A percentile compares a stretch with the other conserved stretches of the same genome.
Evolutionary conservation across 2,113 vertebrate species (phyloP).

Genomic region (Jaculus jaculus): DNA sequence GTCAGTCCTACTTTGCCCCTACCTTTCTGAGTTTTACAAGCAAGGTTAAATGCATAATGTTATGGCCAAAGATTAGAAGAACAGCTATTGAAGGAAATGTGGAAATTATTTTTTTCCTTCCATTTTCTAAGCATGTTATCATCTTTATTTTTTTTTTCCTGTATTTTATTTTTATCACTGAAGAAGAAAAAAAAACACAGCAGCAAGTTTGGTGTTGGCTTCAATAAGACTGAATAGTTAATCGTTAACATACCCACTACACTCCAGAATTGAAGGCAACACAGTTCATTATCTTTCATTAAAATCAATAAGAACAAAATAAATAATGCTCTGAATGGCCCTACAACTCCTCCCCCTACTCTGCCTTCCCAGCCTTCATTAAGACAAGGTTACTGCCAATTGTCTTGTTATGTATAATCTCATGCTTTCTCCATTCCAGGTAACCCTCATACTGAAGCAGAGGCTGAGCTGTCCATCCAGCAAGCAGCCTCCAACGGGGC

Average conservation of each 20-base stretch:
- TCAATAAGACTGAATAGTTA: conserved; percentile 78
- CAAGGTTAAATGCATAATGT: background rate
- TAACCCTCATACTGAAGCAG: background rate
- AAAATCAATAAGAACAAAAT: background rate
- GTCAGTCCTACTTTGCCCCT: background rate
- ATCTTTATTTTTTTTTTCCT: no score
- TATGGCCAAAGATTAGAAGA: background rate
- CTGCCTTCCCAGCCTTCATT: background rate
- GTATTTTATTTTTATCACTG: conserved; percentile 87
- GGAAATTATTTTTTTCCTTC: background rate
- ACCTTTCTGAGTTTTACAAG: background rate
- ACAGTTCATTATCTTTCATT: conserved; percentile 74
- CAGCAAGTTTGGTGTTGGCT: conserved; percentile 87
- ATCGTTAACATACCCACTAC: conserved; percentile 73
- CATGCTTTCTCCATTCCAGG: background rate
- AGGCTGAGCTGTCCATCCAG: background rate
- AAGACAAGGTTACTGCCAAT: background rate
- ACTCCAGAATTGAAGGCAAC: conserved; percentile 84
- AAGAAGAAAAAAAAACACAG: conserved; percentile 85
- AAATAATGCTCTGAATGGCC: background rate
- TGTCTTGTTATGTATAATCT: background rate
- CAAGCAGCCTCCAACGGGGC: background rate
- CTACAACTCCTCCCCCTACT: background rate
- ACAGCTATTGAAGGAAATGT: accelerated
- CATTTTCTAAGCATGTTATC: conserved; percentile 14